These are phyloP conservation scores for Melierax canorus DNA, from an alignment of 2,113 vertebrate species.

Conservation along the genomic window DNA sequence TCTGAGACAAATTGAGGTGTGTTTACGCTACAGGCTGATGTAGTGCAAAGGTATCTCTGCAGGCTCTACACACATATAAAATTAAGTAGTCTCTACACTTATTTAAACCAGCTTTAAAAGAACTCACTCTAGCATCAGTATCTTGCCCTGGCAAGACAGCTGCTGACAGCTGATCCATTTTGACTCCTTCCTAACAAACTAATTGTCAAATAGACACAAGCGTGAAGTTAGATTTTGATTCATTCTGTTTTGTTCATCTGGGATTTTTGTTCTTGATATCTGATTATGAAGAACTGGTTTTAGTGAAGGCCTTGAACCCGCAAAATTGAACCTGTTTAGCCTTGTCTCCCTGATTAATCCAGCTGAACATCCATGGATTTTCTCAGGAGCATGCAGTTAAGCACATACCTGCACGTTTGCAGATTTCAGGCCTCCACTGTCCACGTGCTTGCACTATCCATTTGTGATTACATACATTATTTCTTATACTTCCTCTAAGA, in stretches of 20 bases:
- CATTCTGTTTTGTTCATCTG: not conserved
- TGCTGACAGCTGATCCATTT: not conserved
- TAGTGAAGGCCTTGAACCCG: not conserved
- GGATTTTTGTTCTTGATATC: not conserved
- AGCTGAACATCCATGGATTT: not conserved
- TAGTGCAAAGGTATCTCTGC: not conserved
- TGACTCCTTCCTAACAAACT: not conserved
- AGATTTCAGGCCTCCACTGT: not conserved
- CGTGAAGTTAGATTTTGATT: not conserved
- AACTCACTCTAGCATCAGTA: not conserved
- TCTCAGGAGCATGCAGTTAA: not conserved
- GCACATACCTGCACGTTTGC: not conserved
- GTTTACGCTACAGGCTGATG: not conserved
- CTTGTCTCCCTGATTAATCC: not conserved
- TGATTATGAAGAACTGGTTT: not conserved
- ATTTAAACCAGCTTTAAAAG: not conserved
- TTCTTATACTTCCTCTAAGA: not conserved
- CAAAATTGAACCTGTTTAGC: not conserved
- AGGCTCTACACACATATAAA: not conserved
- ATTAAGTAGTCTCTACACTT: not conserved
- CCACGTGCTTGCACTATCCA: not conserved
- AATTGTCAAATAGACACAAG: not conserved
- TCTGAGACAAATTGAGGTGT: not conserved
- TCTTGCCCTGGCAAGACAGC: not conserved
- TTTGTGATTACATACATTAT: not conserved